Evolutionary conservation across 2,113 vertebrate genomes (phyloP).

Genomic region (Pungitius pungitius): DNA sequence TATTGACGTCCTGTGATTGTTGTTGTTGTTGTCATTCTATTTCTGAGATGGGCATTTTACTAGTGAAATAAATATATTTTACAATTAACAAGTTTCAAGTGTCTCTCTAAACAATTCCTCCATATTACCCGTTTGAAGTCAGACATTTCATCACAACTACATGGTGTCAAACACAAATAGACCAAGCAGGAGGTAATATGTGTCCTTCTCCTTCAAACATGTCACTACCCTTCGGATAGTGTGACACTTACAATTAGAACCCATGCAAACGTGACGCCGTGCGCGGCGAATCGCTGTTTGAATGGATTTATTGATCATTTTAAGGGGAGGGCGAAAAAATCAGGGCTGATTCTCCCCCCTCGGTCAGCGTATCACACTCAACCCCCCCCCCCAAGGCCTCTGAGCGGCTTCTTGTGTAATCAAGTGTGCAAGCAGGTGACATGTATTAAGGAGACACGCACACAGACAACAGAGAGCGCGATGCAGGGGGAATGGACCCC

Average conservation of each 20-base stretch:
- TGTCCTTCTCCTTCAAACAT: neutral
- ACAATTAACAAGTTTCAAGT: slow-evolving; percentile 48
- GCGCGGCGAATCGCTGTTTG: neutral
- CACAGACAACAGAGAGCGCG: slow-evolving; percentile 2
- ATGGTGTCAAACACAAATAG: neutral
- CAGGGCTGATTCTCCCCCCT: slow-evolving; percentile 10
- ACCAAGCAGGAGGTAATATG: neutral
- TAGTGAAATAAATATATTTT: slow-evolving; percentile 81
- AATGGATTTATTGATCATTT: slow-evolving; percentile 32
- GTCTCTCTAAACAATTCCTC: neutral
- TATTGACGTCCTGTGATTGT: slow-evolving; percentile 37
- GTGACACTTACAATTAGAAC: neutral
- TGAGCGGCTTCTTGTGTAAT: slow-evolving; percentile 47
- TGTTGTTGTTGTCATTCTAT: slow-evolving; percentile 54
- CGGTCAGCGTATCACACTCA: slow-evolving; percentile 21
- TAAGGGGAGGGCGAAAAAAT: neutral
- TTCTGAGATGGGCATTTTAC: slow-evolving; percentile 70
- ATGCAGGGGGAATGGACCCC: neutral
- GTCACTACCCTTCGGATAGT: neutral
- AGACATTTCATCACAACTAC: neutral
- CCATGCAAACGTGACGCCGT: no score
- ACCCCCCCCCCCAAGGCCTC: neutral
- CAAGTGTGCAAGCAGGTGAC: slow-evolving; percentile 22
- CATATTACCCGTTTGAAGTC: neutral
- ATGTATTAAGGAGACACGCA: slow-evolving; percentile 36